phyloP scores from a whole-genome alignment of 1,140 invertebrate species.

The Drosophila pruinosa region DNA sequence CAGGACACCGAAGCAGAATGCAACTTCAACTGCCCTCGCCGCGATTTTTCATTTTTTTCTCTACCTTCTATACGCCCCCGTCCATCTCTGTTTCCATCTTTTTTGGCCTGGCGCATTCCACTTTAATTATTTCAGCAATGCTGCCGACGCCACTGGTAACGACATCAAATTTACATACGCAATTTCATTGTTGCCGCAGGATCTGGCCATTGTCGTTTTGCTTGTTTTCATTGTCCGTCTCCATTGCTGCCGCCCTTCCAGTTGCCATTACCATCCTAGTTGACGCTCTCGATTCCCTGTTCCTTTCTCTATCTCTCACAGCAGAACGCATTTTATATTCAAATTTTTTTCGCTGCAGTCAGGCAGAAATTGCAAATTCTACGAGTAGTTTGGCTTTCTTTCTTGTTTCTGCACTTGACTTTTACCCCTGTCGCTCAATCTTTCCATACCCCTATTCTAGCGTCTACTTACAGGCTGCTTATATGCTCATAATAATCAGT shows the following conservation, averaged over 20 bases:
- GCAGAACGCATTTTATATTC: conserved; percentile 80
- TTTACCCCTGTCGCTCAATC: conserved; percentile 31
- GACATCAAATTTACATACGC: conserved; percentile 81
- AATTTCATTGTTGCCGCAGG: conserved; percentile 80
- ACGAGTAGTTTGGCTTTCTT: conserved; percentile 39
- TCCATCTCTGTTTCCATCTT: not conserved
- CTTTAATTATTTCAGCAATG: conserved; percentile 81
- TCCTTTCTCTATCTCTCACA: conserved; percentile 10
- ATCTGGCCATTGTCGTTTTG: conserved; percentile 61
- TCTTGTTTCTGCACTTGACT: conserved; percentile 43
- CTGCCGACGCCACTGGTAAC: conserved; percentile 67
- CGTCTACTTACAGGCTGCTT: conserved; percentile 22
- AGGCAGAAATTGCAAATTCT: conserved; percentile 60
- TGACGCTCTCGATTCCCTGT: conserved; percentile 18
- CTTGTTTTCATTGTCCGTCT: conserved; percentile 14
- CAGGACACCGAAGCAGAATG: conserved; percentile 5
- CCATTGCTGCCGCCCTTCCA: not conserved
- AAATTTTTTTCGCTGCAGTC: conserved; percentile 74
- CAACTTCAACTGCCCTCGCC: conserved; percentile 23
- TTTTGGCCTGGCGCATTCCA: conserved; percentile 56
- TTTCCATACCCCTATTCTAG: no score
- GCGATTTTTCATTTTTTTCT: conserved; percentile 30
- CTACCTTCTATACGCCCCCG: not conserved
- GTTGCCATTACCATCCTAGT: conserved; percentile 1
- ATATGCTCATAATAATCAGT: conserved; percentile 69